Evolutionary conservation across 2,113 vertebrate genomes (phyloP).

Genomic region (Channa maculata): DNA sequence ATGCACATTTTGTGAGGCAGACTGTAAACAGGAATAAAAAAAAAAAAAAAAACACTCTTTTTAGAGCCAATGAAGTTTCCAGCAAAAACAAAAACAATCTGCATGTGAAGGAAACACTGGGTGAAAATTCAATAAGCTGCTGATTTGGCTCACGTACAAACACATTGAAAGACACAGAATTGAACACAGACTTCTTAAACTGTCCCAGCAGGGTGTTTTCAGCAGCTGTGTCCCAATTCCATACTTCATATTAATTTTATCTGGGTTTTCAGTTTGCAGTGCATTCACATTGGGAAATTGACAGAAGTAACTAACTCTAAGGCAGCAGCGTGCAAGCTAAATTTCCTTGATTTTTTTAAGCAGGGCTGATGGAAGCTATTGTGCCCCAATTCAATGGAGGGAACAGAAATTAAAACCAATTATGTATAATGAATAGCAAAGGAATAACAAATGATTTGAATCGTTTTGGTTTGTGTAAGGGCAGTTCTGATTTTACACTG

Average conservation of each 20-base stretch:
- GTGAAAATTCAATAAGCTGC: background rate
- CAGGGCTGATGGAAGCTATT: conserved; percentile 6
- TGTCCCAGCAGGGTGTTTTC: conserved; percentile 20
- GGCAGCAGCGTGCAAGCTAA: background rate
- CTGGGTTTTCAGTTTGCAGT: background rate
- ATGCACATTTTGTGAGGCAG: no score
- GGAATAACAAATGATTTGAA: background rate
- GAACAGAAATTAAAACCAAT: conserved; percentile 36
- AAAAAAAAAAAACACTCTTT: no score
- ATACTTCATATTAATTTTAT: conserved; percentile 18
- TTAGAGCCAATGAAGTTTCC: background rate
- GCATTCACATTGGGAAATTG: conserved; percentile 18
- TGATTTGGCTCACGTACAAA: background rate
- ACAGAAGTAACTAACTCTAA: conserved; percentile 3
- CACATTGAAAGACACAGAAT: conserved; percentile 2
- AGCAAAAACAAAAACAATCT: background rate
- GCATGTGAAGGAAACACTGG: background rate
- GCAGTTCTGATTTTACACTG: background rate
- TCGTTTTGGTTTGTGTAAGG: background rate
- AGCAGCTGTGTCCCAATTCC: conserved; percentile 21
- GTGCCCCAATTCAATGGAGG: background rate
- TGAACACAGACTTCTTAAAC: conserved; percentile 22
- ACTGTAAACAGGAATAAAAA: no score
- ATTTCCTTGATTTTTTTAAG: background rate
- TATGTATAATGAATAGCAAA: conserved; percentile 4